phyloP scores from a whole-genome alignment of 2,113 vertebrate species.

The Osmerus mordax region DNA sequence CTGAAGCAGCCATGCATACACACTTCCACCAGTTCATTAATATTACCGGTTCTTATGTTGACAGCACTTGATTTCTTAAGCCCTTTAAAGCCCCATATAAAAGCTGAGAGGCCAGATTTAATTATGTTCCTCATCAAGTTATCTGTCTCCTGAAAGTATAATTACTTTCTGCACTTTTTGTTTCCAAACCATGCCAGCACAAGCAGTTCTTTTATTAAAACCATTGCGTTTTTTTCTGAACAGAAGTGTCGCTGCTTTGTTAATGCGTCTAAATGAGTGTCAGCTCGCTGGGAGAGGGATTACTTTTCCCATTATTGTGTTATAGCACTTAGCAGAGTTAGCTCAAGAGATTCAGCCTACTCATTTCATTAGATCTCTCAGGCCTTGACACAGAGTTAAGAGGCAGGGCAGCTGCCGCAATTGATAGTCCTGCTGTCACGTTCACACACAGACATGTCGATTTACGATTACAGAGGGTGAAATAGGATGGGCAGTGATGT shows the following conservation, averaged over 20 bases:
- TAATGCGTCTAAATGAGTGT: slow-evolving; percentile 1
- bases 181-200: slow-evolving; percentile 9
- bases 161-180: background rate
- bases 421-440: slow-evolving; percentile 26
- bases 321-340: slow-evolving; percentile 32
- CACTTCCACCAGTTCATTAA: no score
- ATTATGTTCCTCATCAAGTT: background rate
- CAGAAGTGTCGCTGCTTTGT: background rate
- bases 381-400: background rate
- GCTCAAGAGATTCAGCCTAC: slow-evolving; percentile 30
- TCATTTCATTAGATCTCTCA: slow-evolving; percentile 19
- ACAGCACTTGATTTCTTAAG: background rate
- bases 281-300: slow-evolving; percentile 7
- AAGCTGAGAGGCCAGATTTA: background rate
- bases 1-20: no score
- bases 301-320: slow-evolving; percentile 34
- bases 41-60: background rate
- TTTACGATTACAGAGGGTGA: background rate
- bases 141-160: background rate
- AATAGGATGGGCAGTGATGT: slow-evolving; percentile 1
- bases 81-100: background rate
- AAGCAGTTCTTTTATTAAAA: background rate
- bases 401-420: slow-evolving; percentile 14
- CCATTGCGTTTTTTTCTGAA: background rate
- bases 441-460: slow-evolving; percentile 7